phyloP scores from a whole-genome alignment of 2,797 vertebrate genomes.

The Ceyx erithaca region DNA sequence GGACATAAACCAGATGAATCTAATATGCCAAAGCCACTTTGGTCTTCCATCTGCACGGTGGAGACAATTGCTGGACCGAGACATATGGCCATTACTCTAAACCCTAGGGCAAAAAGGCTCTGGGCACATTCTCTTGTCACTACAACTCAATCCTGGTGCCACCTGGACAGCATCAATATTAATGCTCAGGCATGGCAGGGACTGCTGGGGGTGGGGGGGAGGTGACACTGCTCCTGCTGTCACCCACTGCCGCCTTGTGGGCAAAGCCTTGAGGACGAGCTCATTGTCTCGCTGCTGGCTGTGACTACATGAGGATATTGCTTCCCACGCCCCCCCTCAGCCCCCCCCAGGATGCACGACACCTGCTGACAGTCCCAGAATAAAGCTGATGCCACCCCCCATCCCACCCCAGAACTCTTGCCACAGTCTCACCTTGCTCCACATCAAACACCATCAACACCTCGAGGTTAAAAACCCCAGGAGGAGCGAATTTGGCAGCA shows the following conservation, averaged over 20 bases:
- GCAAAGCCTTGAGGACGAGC: not conserved
- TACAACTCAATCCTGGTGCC: not conserved
- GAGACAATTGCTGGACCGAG: not conserved
- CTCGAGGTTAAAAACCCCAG: not conserved
- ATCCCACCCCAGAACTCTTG: not conserved
- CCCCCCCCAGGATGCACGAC: not conserved
- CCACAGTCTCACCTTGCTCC: not conserved
- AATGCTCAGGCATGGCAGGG: not conserved
- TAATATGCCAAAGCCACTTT: slow-evolving; percentile 22
- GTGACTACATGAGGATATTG: rapidly evolving
- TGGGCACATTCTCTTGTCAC: not conserved
- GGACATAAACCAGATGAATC: slow-evolving; percentile 4
- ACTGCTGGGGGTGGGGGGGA: not conserved
- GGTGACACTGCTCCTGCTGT: not conserved
- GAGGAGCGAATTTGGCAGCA: not conserved
- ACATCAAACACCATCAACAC: not conserved
- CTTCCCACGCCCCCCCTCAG: not conserved
- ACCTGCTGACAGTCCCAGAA: not conserved
- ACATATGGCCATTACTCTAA: slow-evolving; percentile 13
- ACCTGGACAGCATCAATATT: slow-evolving; percentile 34
- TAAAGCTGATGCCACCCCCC: not conserved
- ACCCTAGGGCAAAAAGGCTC: not conserved
- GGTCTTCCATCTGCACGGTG: not conserved
- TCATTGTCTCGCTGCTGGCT: not conserved
- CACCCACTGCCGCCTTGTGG: slow-evolving; percentile 58